These are phyloP conservation scores for Chloropsis cyanopogon DNA, from an alignment of 2,113 vertebrate genomes.

Conservation along the genomic window DNA sequence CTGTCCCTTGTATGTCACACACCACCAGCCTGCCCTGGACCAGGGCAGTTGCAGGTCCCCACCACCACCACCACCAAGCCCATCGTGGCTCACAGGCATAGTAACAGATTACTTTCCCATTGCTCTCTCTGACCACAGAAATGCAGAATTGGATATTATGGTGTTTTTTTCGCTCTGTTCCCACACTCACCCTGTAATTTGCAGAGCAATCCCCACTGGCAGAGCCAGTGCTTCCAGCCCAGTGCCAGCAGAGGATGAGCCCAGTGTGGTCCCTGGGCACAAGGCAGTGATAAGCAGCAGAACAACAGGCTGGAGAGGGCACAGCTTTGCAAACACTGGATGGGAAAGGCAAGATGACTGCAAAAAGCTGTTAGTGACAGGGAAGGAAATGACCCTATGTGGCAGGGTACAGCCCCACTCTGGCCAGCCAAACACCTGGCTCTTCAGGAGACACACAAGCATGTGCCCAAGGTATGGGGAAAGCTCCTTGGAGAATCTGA, in stretches of 20 bases:
- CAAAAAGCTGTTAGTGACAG: not conserved
- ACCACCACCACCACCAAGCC: not conserved
- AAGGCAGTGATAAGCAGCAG: not conserved
- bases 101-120: not conserved
- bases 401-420: not conserved
- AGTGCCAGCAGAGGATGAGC: not conserved
- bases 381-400: not conserved
- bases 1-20: rapidly evolving
- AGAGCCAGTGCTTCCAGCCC: not conserved
- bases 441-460: not conserved
- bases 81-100: not conserved
- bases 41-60: not conserved
- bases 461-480: not conserved
- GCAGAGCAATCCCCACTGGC: not conserved
- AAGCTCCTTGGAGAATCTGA: not conserved
- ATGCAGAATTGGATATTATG: not conserved
- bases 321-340: not conserved
- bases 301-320: not conserved
- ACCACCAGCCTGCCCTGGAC: not conserved
- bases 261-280: not conserved
- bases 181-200: not conserved
- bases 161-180: not conserved
- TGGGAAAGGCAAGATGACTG: not conserved
- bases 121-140: not conserved
- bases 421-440: not conserved